phyloP scores from a whole-genome alignment of 2,797 vertebrate species.

The Epinephelus coioides region DNA sequence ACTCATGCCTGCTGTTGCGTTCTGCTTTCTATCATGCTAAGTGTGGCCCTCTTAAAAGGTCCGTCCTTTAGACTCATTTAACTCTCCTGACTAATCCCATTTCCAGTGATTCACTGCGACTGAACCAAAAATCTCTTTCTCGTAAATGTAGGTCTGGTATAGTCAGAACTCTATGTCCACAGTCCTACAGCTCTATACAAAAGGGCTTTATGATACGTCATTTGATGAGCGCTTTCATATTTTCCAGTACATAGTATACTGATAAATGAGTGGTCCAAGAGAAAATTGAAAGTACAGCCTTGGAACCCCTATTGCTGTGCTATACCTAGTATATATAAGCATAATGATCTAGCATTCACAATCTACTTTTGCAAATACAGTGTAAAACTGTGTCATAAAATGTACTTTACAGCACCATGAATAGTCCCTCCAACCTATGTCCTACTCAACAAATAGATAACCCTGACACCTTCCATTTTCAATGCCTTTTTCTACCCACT shows the following conservation, averaged over 20 bases:
- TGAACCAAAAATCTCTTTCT: slow-evolving; percentile 35
- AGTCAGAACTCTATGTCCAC: not conserved
- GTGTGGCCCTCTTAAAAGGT: slow-evolving; percentile 57
- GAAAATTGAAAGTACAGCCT: not conserved
- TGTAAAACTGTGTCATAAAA: slow-evolving; percentile 1
- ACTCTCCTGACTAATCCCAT: slow-evolving; percentile 54
- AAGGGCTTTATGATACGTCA: not conserved
- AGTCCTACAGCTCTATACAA: slow-evolving; percentile 13
- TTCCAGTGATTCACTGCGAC: slow-evolving; percentile 44
- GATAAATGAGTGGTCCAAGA: not conserved
- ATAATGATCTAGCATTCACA: not conserved
- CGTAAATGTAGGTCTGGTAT: slow-evolving; percentile 21
- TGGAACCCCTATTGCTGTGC: not conserved
- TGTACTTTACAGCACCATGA: slow-evolving; percentile 11
- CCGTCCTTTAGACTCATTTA: slow-evolving; percentile 59
- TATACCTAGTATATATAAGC: not conserved
- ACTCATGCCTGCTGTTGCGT: slow-evolving; percentile 66
- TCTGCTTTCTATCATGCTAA: slow-evolving; percentile 59
- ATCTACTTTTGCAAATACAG: slow-evolving; percentile 3
- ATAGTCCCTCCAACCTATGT: not conserved
- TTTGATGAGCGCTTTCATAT: slow-evolving; percentile 3
- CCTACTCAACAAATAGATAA: slow-evolving; percentile 5
- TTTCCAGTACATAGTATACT: slow-evolving; percentile 2
- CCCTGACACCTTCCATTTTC: not conserved
- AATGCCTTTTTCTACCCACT: slow-evolving; percentile 5